These are phyloP conservation scores for Andinoacara biseriatus DNA, from an alignment of 2,113 vertebrate genomes.

Conservation along the genomic window DNA sequence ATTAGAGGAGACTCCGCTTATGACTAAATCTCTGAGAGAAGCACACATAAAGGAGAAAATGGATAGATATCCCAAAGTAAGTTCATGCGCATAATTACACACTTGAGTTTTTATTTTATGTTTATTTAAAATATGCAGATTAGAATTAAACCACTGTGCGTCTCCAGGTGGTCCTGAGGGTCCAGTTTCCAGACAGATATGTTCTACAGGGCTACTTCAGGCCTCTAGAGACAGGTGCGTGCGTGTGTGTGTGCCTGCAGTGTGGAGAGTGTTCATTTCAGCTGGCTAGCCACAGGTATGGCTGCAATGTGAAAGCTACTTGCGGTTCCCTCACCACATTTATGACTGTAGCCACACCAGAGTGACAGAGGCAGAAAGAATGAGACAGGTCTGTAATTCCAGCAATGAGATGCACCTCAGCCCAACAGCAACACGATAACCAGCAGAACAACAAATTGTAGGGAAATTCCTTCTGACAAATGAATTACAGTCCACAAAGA, in stretches of 20 bases:
- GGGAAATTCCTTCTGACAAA: constrained; percentile 61
- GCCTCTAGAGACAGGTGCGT: constrained; percentile 89
- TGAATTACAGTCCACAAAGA: constrained; percentile 2
- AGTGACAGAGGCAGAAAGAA: constrained; percentile 61
- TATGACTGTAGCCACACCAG: constrained; percentile 62
- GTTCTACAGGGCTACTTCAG: constrained; percentile 93
- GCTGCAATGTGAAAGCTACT: constrained; percentile 64
- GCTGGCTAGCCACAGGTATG: constrained; percentile 73
- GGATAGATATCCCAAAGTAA: constrained; percentile 90
- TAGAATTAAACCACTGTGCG: background rate
- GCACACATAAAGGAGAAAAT: constrained; percentile 89
- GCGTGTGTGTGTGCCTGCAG: background rate
- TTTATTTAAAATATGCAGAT: background rate
- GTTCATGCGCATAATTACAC: background rate
- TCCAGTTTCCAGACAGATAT: constrained; percentile 92
- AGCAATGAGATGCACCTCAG: constrained; percentile 54
- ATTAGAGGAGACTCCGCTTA: constrained; percentile 90
- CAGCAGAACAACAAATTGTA: constrained; percentile 48
- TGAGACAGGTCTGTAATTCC: constrained; percentile 67
- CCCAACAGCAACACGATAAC: constrained; percentile 38
- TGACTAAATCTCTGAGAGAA: constrained; percentile 87
- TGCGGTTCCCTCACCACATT: constrained; percentile 63
- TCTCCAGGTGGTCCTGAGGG: constrained; percentile 88
- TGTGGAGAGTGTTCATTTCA: constrained; percentile 56
- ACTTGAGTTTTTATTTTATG: background rate